Evolutionary conservation across 2,113 vertebrate species (phyloP).

Genomic region (Cololabis saira): DNA sequence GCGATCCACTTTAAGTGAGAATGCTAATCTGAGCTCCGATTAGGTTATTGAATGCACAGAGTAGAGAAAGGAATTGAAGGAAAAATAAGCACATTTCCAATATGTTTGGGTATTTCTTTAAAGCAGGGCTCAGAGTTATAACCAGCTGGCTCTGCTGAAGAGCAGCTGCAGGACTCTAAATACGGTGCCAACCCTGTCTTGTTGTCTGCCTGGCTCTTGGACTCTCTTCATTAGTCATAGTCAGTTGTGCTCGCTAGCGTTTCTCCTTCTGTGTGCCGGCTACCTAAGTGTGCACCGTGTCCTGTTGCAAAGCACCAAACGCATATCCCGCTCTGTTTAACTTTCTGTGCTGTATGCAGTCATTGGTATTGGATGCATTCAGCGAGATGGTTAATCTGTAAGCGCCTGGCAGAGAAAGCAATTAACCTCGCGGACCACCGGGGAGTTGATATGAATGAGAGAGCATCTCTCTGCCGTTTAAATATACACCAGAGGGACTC

Average conservation of each 20-base stretch:
- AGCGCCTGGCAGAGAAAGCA: slow-evolving; percentile 66
- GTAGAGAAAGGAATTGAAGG: too few relatives aligned
- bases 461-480: slow-evolving; percentile 51
- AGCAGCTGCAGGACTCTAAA: neutral
- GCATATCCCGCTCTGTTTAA: slow-evolving; percentile 17
- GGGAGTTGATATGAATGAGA: slow-evolving; percentile 57
- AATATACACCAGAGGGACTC: slow-evolving; percentile 62
- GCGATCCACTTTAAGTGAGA: too few relatives aligned
- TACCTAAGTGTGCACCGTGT: slow-evolving; percentile 18
- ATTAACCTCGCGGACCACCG: slow-evolving; percentile 66
- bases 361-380: slow-evolving; percentile 69
- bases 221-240: slow-evolving; percentile 22
- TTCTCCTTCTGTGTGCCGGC: slow-evolving; percentile 26
- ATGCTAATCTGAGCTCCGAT: too few relatives aligned
- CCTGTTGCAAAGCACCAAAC: slow-evolving; percentile 32
- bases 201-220: neutral
- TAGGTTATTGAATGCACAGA: too few relatives aligned
- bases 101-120: too few relatives aligned
- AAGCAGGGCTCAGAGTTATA: too few relatives aligned
- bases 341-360: slow-evolving; percentile 45
- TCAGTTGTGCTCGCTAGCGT: slow-evolving; percentile 40
- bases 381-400: slow-evolving; percentile 67
- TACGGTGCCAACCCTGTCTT: neutral
- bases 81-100: too few relatives aligned
- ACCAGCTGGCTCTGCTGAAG: neutral